Base-by-base conservation (phyloP, 1,140 invertebrate species). In the Cecropterus lyciades region DNA sequence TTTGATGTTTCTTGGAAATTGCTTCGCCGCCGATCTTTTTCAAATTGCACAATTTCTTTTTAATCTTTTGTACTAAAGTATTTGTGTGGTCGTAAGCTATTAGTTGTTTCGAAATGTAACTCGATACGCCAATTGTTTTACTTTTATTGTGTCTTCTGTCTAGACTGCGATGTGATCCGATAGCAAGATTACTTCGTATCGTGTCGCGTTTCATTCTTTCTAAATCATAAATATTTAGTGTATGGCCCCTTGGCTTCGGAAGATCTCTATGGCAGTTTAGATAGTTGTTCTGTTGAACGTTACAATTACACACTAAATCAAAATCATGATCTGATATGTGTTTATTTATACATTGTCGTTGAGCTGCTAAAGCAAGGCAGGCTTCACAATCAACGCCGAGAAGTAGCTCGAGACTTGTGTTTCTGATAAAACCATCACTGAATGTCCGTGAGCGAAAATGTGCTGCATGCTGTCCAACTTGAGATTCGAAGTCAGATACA, bases 341-440 rank as follows among this genome's bases (percentile, higher is more conserved):
- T 69, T 88, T 81, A 55, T 85, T 82, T 46, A 82, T 60, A 56
- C 85, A 89, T 45, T 86, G 87, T 69, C 79, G 67, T 48, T 89
- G 87, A n/a, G 86, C 78, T 7, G 87, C 82, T 20, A 91, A 67
- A 1, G 87, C 87, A 17, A 86, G 80, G 52, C 92, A 93, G 24
- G 92, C 89, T 53, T 93, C 91, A 65, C 92, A 93, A 57, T 92
- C 89, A 4, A 92, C 89, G 0, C 91, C 92, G 0, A 93, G 82
- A 27, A 93, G 72, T 0, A 93, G 80, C 66, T 93, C 92, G 5
- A 92, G 84, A 62, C 92, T 93, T n/a, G 88, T 92, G 65, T 92
- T 92, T 65, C 89, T 77, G 33, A 93, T 82, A 70, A 92, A 93
- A 20, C 91, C 90, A 52, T 92, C 92, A 60, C 91, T 92, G 57